Conservation (phyloP, 2,797 vertebrate species). For the Iguana delicatissima region DNA sequence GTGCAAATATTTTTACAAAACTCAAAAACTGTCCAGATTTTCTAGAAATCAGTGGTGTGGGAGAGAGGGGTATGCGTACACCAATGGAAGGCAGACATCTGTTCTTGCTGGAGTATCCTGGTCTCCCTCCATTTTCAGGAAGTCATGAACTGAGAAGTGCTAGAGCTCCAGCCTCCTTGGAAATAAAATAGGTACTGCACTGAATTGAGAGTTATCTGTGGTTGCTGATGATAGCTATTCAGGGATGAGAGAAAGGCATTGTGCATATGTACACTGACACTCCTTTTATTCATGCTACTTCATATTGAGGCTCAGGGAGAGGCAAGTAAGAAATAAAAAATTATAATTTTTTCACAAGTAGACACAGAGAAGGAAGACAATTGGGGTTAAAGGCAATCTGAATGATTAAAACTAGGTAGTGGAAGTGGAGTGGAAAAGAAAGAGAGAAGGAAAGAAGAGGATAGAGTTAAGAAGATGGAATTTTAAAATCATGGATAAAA, state of each 20-base stretch:
- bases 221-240: not conserved
- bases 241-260: not conserved
- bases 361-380: not conserved
- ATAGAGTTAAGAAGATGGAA: not conserved
- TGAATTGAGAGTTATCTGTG: not conserved
- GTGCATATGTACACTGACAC: no score
- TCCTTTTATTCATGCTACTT: not conserved
- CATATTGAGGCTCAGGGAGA: not conserved
- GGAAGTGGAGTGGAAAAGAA: no score
- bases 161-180: not conserved
- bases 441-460: not conserved
- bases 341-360: not conserved
- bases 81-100: not conserved
- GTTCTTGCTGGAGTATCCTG: not conserved
- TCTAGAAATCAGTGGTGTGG: not conserved
- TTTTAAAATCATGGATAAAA: not conserved
- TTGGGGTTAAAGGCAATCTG: not conserved
- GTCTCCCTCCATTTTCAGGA: not conserved
- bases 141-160: not conserved
- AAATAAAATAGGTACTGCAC: not conserved
- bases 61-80: not conserved
- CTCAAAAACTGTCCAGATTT: not conserved
- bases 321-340: no score
- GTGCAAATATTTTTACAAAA: slow-evolving; percentile 6
- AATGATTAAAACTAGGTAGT: not conserved